Conservation (phyloP, 2,113 vertebrate genomes). For the Xiphophorus hellerii region DNA sequence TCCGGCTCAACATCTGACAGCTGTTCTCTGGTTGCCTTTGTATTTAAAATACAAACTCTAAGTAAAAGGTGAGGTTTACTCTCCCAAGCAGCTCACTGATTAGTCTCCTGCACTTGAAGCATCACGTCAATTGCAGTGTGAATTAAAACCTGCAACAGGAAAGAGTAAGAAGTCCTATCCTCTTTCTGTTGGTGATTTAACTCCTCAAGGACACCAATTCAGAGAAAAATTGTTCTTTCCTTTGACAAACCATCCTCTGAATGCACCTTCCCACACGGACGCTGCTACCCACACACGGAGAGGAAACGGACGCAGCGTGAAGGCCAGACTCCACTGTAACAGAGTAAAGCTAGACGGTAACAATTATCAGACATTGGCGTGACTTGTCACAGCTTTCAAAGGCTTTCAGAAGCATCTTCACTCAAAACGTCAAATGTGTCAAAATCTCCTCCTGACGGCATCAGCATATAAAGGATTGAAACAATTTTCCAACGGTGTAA, state of each 20-base stretch:
- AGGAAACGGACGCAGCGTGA: conserved; percentile 26
- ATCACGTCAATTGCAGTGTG: conserved; percentile 17
- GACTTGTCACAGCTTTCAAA: conserved; percentile 37
- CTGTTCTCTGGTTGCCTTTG: background rate
- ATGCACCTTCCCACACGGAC: conserved; percentile 43
- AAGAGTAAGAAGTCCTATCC: background rate
- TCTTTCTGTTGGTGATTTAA: conserved; percentile 7
- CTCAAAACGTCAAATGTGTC: conserved; percentile 44
- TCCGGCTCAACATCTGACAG: too few relatives aligned
- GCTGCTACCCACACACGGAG: conserved; percentile 6
- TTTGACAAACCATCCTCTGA: background rate
- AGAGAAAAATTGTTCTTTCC: conserved; percentile 11
- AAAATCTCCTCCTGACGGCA: conserved; percentile 13
- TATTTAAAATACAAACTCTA: background rate
- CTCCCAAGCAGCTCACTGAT: background rate
- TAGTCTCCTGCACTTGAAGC: background rate
- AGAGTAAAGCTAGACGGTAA: conserved; percentile 22
- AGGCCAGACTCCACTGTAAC: conserved; percentile 40
- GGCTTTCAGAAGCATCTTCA: conserved; percentile 47
- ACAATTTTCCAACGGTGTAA: conserved; percentile 16
- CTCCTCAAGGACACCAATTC: conserved; percentile 5
- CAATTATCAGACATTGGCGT: conserved; percentile 28
- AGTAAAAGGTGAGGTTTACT: background rate
- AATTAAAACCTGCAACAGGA: conserved; percentile 29
- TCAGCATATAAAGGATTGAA: too few relatives aligned